Evolutionary conservation across 2,113 vertebrate species (phyloP).

Genomic region (Amblyopsis rosae): DNA sequence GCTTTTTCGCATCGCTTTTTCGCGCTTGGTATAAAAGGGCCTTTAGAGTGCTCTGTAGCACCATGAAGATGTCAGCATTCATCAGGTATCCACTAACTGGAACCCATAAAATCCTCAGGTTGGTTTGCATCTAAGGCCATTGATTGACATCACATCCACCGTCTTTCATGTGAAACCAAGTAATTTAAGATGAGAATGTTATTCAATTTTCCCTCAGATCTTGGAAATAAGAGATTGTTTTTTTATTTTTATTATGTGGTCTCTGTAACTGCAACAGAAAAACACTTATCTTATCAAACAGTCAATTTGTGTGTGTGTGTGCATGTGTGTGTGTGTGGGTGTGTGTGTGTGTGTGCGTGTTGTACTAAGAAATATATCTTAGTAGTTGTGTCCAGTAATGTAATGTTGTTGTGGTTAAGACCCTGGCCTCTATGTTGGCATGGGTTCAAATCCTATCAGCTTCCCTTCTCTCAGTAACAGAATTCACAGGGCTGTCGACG

Average conservation of each 20-base stretch:
- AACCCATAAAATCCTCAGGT: neutral
- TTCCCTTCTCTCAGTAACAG: neutral
- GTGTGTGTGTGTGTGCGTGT: neutral
- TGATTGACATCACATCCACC: constrained; percentile 2
- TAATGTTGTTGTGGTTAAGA: neutral
- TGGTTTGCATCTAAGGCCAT: neutral
- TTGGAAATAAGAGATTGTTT: too few relatives aligned
- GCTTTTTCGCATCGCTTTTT: too few relatives aligned
- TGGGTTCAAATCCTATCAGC: neutral
- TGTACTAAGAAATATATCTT: neutral
- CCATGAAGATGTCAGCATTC: constrained; percentile 35
- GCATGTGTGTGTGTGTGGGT: too few relatives aligned
- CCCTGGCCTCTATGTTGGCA: neutral
- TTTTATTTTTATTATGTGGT: neutral
- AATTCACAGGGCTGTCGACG: neutral
- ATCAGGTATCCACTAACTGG: neutral
- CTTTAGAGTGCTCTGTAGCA: constrained; percentile 12
- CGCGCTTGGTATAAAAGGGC: too few relatives aligned
- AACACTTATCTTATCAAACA: neutral
- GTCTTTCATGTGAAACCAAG: neutral
- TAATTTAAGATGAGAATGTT: neutral
- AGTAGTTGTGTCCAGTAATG: neutral
- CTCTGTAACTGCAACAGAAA: neutral
- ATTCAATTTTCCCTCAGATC: too few relatives aligned
- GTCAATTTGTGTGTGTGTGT: neutral